These are phyloP conservation scores for Eurytoma californica DNA, from an alignment of 2,888 invertebrate genomes.

Conservation along the genomic window DNA sequence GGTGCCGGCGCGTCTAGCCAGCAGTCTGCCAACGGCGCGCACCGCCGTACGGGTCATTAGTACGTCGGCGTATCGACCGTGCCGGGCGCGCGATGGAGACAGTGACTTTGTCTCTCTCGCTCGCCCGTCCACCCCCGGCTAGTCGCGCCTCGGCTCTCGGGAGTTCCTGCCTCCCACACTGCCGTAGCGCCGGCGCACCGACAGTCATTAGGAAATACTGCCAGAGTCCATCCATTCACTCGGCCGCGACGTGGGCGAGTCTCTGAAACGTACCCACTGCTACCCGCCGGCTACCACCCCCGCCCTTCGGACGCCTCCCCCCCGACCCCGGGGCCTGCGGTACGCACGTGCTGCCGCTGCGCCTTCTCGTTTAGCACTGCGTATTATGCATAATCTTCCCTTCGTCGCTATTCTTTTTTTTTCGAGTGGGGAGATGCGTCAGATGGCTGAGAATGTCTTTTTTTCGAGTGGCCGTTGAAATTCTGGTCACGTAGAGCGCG, in stretches of 20 bases:
- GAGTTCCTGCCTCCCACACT: not conserved
- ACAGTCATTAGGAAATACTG: slow-evolving; percentile 72
- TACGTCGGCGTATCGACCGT: slow-evolving; percentile 71
- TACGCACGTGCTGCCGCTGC: not conserved
- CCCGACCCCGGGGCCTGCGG: not conserved
- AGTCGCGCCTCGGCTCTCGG: slow-evolving; percentile 15
- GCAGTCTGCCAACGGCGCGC: slow-evolving; percentile 69
- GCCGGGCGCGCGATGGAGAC: not conserved
- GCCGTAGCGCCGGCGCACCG: slow-evolving; percentile 45
- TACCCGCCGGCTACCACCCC: not conserved
- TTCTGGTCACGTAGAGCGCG: not conserved
- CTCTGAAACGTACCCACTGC: not conserved
- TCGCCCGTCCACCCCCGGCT: slow-evolving; percentile 10
- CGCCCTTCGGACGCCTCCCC: not conserved
- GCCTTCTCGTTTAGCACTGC: not conserved
- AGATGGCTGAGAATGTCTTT: not conserved
- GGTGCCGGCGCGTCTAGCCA: slow-evolving; percentile 73
- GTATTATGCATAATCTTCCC: slow-evolving; percentile 5
- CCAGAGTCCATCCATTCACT: slow-evolving; percentile 68
- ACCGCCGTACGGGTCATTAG: slow-evolving; percentile 71
- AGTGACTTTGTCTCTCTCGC: slow-evolving; percentile 51
- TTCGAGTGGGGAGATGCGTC: slow-evolving; percentile 3
- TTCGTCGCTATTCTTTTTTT: not conserved
- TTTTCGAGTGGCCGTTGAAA: not conserved
- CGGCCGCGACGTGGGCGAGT: slow-evolving; percentile 12